Base-by-base conservation (phyloP, 2,888 invertebrate genomes). In the Drosophila algonquin region DNA sequence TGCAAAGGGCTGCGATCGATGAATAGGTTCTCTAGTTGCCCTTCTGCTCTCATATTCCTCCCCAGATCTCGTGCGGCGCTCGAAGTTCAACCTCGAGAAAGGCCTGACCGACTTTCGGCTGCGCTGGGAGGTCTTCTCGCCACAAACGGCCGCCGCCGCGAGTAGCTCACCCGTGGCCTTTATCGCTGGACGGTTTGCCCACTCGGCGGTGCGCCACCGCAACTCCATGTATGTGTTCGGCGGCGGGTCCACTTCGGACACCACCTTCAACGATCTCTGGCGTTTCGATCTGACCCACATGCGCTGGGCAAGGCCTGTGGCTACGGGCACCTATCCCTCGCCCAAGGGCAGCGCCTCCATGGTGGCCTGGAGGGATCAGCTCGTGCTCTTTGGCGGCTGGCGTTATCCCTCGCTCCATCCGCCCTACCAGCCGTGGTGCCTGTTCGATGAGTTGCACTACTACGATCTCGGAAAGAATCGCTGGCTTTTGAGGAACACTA, bases 251-350 rank as follows among this genome's bases (percentile, higher is more conserved):
- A 96, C 97, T 45, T 96, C 97, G 61, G 96, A 96, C 87, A 98
- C 99, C 21, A 97, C 99, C 14, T 98, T 98, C 90, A 99, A 99
- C 93, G 99, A 99, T 93, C 93, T 99, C 40, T 99, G 99, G 99
- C 94, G 95, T 75, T 95, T 99, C 92, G 97, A 99, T 93, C 94
- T 99, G 71, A 96, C 96, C 1, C 95, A 94, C 53, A 94, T 97
- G 84, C 94, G 95, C 79, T 98, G 98, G 98, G 94, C 96, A 21
- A 93, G 97, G 77, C 96, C 96, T 0, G 92, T 96, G 51, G 96
- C 97, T 4, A 95, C 95, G 92, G 92, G 92, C 7, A 88, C 95
- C 54, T 98, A 98, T 93, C 99, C 99, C 9, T 97, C 98, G 5
- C 98, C 99, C 0, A 99, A 98, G 93, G 98, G 98, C 57, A 98